phyloP scores from a whole-genome alignment of 2,888 invertebrate species.

The Chesias legatella region DNA sequence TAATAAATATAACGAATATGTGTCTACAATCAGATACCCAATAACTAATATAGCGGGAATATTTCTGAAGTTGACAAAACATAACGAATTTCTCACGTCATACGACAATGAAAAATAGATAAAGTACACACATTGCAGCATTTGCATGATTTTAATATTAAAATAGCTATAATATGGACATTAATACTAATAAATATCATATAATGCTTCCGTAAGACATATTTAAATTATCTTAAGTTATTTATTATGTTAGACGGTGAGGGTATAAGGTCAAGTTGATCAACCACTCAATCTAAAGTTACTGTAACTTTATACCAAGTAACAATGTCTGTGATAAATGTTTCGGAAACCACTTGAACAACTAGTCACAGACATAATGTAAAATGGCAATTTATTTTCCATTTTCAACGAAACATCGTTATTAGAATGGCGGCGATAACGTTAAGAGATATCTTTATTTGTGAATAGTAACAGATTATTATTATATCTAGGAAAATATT shows the following conservation, averaged over 20 bases:
- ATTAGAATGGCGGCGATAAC: too few species aligned
- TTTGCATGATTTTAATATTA: constrained; percentile 12
- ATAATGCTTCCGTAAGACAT: constrained; percentile 15
- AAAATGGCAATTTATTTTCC: neutral
- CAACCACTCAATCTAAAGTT: constrained; percentile 6
- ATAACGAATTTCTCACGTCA: neutral
- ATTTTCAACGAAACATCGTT: too few species aligned
- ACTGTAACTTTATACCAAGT: constrained; percentile 4
- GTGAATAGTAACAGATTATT: too few species aligned
- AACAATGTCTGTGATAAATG: too few species aligned
- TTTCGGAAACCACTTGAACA: too few species aligned
- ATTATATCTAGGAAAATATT: too few species aligned
- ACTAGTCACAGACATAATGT: too few species aligned
- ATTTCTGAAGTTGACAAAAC: too few species aligned
- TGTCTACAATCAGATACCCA: too few species aligned
- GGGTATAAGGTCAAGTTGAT: constrained; percentile 19
- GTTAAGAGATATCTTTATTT: too few species aligned
- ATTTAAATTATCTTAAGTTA: constrained; percentile 8
- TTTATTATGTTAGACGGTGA: constrained; percentile 16
- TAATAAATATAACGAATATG: too few species aligned
- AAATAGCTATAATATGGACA: constrained; percentile 2
- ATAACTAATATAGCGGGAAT: too few species aligned
- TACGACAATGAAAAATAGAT: constrained; percentile 2
- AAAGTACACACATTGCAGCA: constrained; percentile 5
- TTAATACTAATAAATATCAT: constrained; percentile 13